Evolutionary conservation across 2,797 vertebrate genomes (phyloP), one percentile per base, ranked within the genome.

Genomic region (Gymnodraco acuticeps): DNA sequence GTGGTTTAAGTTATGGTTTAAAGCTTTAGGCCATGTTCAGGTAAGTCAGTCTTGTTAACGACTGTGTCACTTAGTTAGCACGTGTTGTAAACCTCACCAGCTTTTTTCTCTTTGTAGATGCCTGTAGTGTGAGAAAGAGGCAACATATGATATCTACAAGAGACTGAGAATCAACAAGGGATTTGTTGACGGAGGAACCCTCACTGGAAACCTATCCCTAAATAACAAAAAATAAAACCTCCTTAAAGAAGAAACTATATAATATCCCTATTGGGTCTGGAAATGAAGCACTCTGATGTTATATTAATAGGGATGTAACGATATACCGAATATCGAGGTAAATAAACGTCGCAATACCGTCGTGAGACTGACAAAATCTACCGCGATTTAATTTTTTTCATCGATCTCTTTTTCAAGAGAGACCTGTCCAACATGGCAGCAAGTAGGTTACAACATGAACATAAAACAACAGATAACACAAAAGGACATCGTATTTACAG

Each of bases 41-140:
- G 70, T 68, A 60, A 53, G 70, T 81, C 71, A 78, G 71, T 82
- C 56, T 75, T 67, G 71, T 82, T 75, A 69, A 75, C 58, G 55
- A 33, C 47, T 33, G 56, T 60, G 55, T 74, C 27, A 41, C 58
- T 20, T 64, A 61, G 31, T 75, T 82, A 78, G 71, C 42, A 51
- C 10, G 13, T 33, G 46, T 62, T 63, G 31, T 59, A 43, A 71
- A 70, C 75, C 17, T 82, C 80, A 82, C 80, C 80, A 74, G 56
- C 59, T 78, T 78, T 67, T 38, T 48, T 78, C 38, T 82, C 71
- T 48, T 82, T 67, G 71, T 0, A 50, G 75, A 63, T 1, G 46
- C 71, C 75, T 78, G 75, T 41, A 43, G 46, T 62, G 56, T 66
- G 65, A 47, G 51, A 82, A 45, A 78, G 51, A 73, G 68, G 75